phyloP scores from a whole-genome alignment of 2,797 vertebrate genomes.

The Rhabdophis nuchalis region DNA sequence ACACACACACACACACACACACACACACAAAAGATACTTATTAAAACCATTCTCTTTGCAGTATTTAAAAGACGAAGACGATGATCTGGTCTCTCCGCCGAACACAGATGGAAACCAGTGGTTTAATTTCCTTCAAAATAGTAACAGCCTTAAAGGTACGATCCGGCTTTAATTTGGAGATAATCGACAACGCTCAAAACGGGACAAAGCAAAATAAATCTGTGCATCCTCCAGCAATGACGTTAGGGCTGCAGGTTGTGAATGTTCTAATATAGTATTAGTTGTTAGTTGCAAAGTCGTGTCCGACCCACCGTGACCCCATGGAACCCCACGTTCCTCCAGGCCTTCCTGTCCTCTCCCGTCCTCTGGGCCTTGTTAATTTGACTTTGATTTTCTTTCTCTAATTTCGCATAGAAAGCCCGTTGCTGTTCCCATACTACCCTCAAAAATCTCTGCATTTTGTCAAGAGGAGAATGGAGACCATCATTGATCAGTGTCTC shows the following conservation, averaged over 20 bases:
- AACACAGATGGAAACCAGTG: constrained; percentile 95
- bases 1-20: constrained; percentile 24
- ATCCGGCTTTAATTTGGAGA: background rate
- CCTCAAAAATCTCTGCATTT: constrained; percentile 95
- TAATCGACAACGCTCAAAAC: background rate
- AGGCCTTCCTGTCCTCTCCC: too few relatives aligned
- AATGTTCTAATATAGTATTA: too few relatives aligned
- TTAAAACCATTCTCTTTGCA: constrained; percentile 51
- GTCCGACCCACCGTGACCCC: too few relatives aligned
- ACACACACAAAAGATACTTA: constrained; percentile 7
- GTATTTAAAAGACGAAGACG: constrained; percentile 98
- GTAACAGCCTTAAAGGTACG: constrained; percentile 85
- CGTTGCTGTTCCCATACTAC: constrained; percentile 90
- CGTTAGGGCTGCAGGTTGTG: too few relatives aligned
- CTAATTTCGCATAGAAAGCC: constrained; percentile 77
- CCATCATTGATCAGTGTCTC: constrained; percentile 86
- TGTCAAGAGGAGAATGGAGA: constrained; percentile 94
- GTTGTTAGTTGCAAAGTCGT: too few relatives aligned
- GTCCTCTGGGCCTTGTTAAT: background rate
- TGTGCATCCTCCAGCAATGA: background rate
- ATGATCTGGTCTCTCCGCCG: constrained; percentile 91
- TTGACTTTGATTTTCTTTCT: background rate
- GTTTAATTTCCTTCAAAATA: constrained; percentile 89
- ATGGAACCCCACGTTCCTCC: too few relatives aligned
- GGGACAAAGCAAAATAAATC: background rate